These are phyloP conservation scores for Heliconius charithonia DNA, from an alignment of 2,888 invertebrate genomes.

Conservation along the genomic window DNA sequence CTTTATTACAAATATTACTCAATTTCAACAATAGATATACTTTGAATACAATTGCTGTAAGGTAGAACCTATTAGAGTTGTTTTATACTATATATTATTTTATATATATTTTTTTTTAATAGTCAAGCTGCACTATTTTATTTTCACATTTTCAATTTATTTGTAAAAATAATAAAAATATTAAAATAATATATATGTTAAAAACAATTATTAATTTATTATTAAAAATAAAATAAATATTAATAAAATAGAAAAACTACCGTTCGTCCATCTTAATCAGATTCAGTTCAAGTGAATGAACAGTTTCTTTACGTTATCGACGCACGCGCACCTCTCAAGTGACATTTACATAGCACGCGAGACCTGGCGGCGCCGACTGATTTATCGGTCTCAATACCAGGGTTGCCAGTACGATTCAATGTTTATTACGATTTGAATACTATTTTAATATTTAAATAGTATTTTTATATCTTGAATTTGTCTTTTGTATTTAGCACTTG, in stretches of 20 bases:
- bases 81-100: too few relatives aligned
- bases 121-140: background rate
- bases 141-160: background rate
- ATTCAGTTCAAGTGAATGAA: conserved; percentile 19
- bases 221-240: background rate
- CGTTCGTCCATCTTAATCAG: conserved; percentile 4
- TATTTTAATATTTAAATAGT: conserved; percentile 7
- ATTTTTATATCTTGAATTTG: background rate
- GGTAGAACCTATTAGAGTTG: too few relatives aligned
- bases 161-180: too few relatives aligned
- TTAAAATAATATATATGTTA: too few relatives aligned
- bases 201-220: background rate
- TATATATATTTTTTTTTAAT: too few relatives aligned
- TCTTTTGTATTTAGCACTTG: background rate
- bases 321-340: conserved; percentile 32
- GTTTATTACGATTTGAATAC: conserved; percentile 26
- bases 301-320: conserved; percentile 38
- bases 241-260: background rate
- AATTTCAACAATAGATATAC: background rate
- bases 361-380: conserved; percentile 68
- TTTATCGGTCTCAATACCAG: conserved; percentile 55
- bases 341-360: conserved; percentile 55
- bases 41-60: background rate
- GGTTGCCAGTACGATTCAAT: conserved; percentile 31
- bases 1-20: background rate